phyloP scores from a whole-genome alignment of 2,113 vertebrate species.

The Vidua macroura region DNA sequence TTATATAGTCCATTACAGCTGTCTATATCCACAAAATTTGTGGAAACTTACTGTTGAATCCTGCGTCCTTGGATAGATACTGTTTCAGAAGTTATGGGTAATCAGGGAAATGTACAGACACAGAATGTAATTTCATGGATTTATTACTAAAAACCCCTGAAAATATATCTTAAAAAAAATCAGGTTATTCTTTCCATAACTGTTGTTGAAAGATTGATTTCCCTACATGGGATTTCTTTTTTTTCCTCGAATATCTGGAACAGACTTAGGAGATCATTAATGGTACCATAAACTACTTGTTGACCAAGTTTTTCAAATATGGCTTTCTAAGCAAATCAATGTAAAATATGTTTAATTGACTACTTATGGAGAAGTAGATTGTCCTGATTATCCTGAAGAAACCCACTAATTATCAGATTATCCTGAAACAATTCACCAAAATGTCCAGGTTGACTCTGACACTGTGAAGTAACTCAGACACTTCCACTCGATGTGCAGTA shows the following conservation, averaged over 20 bases:
- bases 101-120: not conserved
- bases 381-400: not conserved
- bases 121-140: not conserved
- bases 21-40: not conserved
- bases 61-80: not conserved
- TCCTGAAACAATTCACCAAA: not conserved
- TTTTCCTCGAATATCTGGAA: not conserved
- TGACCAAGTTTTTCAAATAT: not conserved
- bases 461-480: not conserved
- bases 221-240: not conserved
- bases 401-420: not conserved
- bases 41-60: not conserved
- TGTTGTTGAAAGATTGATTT: not conserved
- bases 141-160: not conserved
- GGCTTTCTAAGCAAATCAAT: not conserved
- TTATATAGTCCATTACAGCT: not conserved
- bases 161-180: not conserved
- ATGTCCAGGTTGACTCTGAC: not conserved
- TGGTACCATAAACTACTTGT: not conserved
- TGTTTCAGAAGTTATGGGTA: not conserved
- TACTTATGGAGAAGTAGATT: not conserved
- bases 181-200: not conserved
- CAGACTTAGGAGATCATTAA: not conserved
- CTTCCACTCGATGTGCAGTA: fast-evolving
- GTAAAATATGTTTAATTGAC: not conserved